Base-by-base conservation (phyloP, 2,797 vertebrate genomes). In the Clarias pachynema region DNA sequence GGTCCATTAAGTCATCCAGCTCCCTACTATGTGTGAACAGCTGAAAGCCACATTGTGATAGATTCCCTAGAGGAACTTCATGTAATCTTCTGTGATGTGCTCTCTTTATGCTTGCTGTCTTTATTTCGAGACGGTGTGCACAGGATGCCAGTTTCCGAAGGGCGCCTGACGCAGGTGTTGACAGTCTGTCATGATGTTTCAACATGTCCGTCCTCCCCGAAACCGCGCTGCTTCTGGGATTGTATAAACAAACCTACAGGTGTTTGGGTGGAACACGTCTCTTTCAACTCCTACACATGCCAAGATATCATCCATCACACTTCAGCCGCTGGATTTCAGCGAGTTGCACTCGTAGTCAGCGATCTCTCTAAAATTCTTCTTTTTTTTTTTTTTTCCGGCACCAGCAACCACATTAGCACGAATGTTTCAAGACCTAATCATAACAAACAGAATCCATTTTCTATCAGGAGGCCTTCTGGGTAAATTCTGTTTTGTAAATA, bases 201-300 rank as follows among this genome's bases (percentile, higher is more conserved):
- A 87, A 79, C 88, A 84, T 86, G 78, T 87, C 24, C 70, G 83
- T 86, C 80, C 62, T 70, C 77, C 66, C 49, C 40, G 15, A 85
- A 53, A 84, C 81, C 72, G 79, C 5, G 14, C 68, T 82, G 84
- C 63, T 77, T 80, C 82, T 0, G 9, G 56, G 60, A 86, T 86
- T 89, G 63, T 87, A 75, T 78, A 89, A 90, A 89, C 84, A 88
- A 49, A 89, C 85, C 86, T 87, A 84, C 86, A 89, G 87, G 87
- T 88, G 86, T 83, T 84, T 84, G 79, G 73, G 73, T 70, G 78
- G 79, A 88, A 73, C 84, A 82, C 24, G 26, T 87, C 86, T 86
- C 86, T 84, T 83, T 85, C 56, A 56, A 81, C 84, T 81, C 82
- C 63, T 63, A 83, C 72, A 81, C 63, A 84, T 40, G 63, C 80